phyloP scores from a whole-genome alignment of 2,797 vertebrate genomes.

The Falco columbarius region DNA sequence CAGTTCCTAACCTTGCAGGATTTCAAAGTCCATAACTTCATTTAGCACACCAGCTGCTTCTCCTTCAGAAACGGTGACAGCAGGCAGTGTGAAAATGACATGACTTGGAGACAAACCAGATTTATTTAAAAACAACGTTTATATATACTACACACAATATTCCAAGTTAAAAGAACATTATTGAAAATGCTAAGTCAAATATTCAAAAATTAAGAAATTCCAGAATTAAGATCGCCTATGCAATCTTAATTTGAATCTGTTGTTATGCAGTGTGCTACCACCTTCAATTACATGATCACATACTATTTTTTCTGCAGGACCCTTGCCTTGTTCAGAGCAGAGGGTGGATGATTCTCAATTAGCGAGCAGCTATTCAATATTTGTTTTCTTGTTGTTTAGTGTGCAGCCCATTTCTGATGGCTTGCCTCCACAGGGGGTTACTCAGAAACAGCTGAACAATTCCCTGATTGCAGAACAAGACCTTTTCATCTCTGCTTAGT shows the following conservation, averaged over 20 bases:
- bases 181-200: not conserved
- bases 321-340: not conserved
- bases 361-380: not conserved
- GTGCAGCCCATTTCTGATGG: not conserved
- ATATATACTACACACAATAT: not conserved
- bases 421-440: not conserved
- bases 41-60: conserved; percentile 66
- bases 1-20: conserved; percentile 25
- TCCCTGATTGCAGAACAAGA: not conserved
- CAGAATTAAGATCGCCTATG: not conserved
- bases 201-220: not conserved
- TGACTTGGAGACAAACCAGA: conserved; percentile 37
- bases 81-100: conserved; percentile 3
- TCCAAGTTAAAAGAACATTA: not conserved
- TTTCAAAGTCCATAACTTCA: conserved; percentile 22
- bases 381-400: not conserved
- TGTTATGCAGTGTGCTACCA: not conserved
- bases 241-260: not conserved
- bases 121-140: not conserved
- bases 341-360: not conserved
- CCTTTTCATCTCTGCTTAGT: not conserved
- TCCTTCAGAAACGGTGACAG: not conserved
- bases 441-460: not conserved
- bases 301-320: not conserved
- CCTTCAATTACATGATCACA: accelerated